Conservation (phyloP, 2,888 invertebrate genomes). For the Cremastinae sp. region DNA sequence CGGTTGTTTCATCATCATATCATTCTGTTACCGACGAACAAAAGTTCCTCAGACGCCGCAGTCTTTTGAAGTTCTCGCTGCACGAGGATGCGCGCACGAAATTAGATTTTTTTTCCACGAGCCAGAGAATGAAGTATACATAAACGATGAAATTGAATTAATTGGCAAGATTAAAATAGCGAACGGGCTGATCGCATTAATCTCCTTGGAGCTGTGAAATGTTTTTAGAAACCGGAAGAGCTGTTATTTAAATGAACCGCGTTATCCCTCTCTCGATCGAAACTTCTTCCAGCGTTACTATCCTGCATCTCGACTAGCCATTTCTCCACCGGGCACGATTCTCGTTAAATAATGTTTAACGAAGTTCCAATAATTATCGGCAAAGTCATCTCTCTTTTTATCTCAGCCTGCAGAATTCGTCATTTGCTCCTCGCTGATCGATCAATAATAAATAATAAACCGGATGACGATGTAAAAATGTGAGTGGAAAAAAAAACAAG, state of each 20-base stretch:
- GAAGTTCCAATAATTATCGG: slow-evolving; percentile 66
- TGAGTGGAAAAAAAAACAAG: not conserved
- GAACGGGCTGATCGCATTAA: slow-evolving; percentile 73
- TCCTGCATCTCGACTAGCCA: not conserved
- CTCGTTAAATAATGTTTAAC: slow-evolving; percentile 72
- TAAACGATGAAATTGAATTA: slow-evolving; percentile 67
- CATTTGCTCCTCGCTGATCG: slow-evolving; percentile 23
- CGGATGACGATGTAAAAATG: not conserved
- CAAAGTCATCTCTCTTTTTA: slow-evolving; percentile 27
- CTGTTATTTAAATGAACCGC: not conserved
- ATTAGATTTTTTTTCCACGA: no score
- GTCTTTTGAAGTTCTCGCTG: no score
- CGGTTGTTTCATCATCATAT: no score
- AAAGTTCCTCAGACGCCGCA: no score
- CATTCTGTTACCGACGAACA: no score
- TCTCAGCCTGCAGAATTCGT: slow-evolving; percentile 50
- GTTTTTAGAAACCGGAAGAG: slow-evolving; percentile 66
- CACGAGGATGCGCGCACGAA: no score
- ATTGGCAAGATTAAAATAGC: slow-evolving; percentile 72
- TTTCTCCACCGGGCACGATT: slow-evolving; percentile 55
- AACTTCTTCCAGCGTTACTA: not conserved
- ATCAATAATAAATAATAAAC: slow-evolving; percentile 1
- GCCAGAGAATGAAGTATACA: no score
- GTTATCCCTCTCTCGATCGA: not conserved
- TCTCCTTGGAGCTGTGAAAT: slow-evolving; percentile 74